These are phyloP conservation scores for Harpagoxenus sublaevis DNA, from an alignment of 2,888 invertebrate genomes.

Conservation along the genomic window DNA sequence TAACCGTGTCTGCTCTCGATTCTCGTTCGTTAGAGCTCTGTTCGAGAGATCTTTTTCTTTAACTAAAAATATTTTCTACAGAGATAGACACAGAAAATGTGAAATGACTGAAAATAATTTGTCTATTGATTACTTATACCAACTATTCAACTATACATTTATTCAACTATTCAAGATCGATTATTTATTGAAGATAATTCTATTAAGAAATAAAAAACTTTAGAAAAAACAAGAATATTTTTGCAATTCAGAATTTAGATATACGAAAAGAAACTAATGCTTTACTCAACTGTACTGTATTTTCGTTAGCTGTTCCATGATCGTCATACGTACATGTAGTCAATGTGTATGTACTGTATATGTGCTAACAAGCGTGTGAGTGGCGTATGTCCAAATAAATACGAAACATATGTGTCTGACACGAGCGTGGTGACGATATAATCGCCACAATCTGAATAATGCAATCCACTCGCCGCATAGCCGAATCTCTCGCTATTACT, in stretches of 20 bases:
- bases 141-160: neutral
- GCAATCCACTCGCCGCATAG: neutral
- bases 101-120: neutral
- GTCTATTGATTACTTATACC: neutral
- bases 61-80: neutral
- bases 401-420: neutral
- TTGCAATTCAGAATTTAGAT: neutral
- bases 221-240: neutral
- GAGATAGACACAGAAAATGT: neutral
- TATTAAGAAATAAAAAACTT: neutral
- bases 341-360: neutral
- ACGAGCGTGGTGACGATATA: neutral
- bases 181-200: neutral
- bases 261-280: neutral
- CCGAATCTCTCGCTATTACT: conserved; percentile 5
- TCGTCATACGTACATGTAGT: neutral
- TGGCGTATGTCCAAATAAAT: neutral
- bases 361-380: neutral
- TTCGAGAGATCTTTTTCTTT: neutral
- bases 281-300: neutral
- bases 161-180: neutral
- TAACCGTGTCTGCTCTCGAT: neutral
- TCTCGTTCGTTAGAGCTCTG: neutral
- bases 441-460: neutral
- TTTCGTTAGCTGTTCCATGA: too few species aligned